Evolutionary conservation across 2,113 vertebrate genomes (phyloP).

Genomic region (Thunnus thynnus): DNA sequence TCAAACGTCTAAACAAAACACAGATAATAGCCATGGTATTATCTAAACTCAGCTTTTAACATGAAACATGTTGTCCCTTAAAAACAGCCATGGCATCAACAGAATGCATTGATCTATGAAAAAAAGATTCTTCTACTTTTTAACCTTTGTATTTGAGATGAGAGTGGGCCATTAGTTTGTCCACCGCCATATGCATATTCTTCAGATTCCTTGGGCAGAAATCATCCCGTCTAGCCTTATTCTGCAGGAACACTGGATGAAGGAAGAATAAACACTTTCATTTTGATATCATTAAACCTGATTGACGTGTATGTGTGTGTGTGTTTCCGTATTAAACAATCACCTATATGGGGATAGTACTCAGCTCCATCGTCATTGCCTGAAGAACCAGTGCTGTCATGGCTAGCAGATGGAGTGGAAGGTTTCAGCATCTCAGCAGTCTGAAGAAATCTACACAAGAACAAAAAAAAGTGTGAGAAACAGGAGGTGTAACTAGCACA

Average conservation of each 20-base stretch:
- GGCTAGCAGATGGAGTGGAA: slow-evolving; percentile 91
- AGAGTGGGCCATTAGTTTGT: slow-evolving; percentile 92
- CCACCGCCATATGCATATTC: slow-evolving; percentile 90
- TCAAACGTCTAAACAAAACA: slow-evolving; percentile 4
- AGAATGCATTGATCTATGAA: not conserved
- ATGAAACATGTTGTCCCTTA: too few species aligned
- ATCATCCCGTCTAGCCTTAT: slow-evolving; percentile 90
- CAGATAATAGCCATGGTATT: too few species aligned
- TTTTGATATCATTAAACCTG: not conserved
- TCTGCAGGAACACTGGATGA: slow-evolving; percentile 90
- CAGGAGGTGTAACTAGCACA: not conserved
- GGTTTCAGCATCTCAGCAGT: slow-evolving; percentile 95
- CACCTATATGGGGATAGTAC: slow-evolving; percentile 88
- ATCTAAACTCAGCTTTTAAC: not conserved
- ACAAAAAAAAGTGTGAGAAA: not conserved
- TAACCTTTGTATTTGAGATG: slow-evolving; percentile 93
- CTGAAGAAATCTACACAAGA: slow-evolving; percentile 89
- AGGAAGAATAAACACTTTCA: not conserved
- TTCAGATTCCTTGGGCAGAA: slow-evolving; percentile 92
- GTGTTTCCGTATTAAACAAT: not conserved
- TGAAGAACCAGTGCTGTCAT: slow-evolving; percentile 88
- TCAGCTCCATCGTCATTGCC: slow-evolving; percentile 90
- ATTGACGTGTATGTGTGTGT: too few species aligned
- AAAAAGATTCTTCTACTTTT: not conserved
- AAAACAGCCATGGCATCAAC: not conserved